Percentiles rank a stretch among this genome's conserved stretches.
Evolutionary conservation across 2,113 vertebrate genomes (phyloP).

Genomic region (Pelobates fuscus): DNA sequence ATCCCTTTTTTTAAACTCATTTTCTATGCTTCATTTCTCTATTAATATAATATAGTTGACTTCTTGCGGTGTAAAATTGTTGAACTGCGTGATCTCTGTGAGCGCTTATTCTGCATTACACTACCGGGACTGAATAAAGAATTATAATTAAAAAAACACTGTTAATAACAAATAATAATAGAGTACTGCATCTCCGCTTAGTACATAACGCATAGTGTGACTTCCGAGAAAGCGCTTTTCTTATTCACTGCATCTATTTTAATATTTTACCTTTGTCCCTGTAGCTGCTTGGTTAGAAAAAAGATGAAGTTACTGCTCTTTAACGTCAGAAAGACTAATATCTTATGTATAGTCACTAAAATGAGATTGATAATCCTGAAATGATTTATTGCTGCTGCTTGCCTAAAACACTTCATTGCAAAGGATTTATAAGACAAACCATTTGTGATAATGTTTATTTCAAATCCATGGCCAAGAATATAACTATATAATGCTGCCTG

Average conservation of each 20-base stretch:
- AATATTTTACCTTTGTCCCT: constrained; percentile 18
- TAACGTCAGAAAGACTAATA: constrained; percentile 46
- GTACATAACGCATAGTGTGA: too few relatives aligned
- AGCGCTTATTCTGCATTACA: too few relatives aligned
- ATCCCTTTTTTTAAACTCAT: too few relatives aligned
- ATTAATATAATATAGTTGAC: too few relatives aligned
- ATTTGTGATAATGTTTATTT: constrained; percentile 47
- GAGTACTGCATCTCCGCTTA: too few relatives aligned
- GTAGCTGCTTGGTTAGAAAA: constrained; percentile 26
- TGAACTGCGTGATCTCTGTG: too few relatives aligned
- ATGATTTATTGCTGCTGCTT: constrained; percentile 19
- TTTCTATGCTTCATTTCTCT: too few relatives aligned
- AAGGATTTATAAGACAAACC: constrained; percentile 47
- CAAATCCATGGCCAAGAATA: constrained; percentile 44
- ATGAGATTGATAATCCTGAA: constrained; percentile 44
- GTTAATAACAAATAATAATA: too few relatives aligned
- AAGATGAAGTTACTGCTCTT: constrained; percentile 29
- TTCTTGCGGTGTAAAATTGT: too few relatives aligned
- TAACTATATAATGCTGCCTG: constrained; percentile 39
- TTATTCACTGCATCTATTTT: constrained; percentile 10
- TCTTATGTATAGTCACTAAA: constrained; percentile 29
- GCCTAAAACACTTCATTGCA: constrained; percentile 24
- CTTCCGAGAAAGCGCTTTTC: not conserved
- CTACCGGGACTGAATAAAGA: too few relatives aligned
- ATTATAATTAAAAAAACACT: too few relatives aligned